These are phyloP conservation scores for Lytechinus variegatus DNA, from an alignment of 35 echinoderm and acorn worm genomes.

Conservation along the genomic window DNA sequence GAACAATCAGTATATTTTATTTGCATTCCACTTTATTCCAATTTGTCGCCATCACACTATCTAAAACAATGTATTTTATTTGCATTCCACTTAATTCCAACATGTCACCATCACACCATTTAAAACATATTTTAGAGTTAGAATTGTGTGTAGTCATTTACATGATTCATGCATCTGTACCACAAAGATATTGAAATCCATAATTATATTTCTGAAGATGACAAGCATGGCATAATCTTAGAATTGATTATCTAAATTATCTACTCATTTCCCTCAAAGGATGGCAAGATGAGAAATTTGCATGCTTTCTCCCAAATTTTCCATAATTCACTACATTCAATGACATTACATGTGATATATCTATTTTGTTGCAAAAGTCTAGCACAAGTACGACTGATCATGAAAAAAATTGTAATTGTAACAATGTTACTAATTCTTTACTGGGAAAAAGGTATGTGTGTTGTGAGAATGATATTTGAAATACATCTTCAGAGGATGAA, in stretches of 20 bases:
- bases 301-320: not conserved
- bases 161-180: not conserved
- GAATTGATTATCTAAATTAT: too few species aligned
- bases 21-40: too few species aligned
- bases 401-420: not conserved
- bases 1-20: too few species aligned
- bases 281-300: too few species aligned
- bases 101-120: not conserved
- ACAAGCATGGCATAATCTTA: not conserved
- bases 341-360: not conserved
- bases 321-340: not conserved
- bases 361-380: not conserved
- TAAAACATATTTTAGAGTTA: not conserved
- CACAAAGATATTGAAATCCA: not conserved
- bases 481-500: not conserved
- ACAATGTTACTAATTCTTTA: not conserved
- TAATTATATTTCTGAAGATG: not conserved
- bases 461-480: not conserved
- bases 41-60: too few species aligned
- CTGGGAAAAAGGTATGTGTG: not conserved
- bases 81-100: not conserved
- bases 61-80: too few species aligned
- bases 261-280: too few species aligned
- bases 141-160: not conserved
- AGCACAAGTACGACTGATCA: not conserved